Evolutionary conservation across 2,113 vertebrate genomes (phyloP).

Genomic region (Paramisgurnus dabryanus): DNA sequence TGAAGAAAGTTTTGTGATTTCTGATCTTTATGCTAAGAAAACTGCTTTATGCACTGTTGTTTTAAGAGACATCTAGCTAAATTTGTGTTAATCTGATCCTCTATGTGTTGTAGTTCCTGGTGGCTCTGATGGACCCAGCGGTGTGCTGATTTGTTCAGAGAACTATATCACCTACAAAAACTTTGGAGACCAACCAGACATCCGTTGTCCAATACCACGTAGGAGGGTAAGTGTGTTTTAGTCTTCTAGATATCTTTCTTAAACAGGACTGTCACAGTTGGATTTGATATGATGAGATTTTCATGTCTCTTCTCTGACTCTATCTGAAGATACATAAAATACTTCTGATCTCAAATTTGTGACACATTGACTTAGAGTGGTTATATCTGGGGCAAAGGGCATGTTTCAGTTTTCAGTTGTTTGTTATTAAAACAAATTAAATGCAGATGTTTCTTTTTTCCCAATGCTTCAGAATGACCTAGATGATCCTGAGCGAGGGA

Average conservation of each 20-base stretch:
- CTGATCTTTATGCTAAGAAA: constrained; percentile 19
- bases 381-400: not conserved
- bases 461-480: constrained; percentile 86
- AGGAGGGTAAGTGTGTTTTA: constrained; percentile 82
- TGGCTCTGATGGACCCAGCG: constrained; percentile 95
- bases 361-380: not conserved
- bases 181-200: constrained; percentile 97
- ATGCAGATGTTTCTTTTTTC: not conserved
- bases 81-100: not conserved
- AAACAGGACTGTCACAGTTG: not conserved
- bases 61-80: not conserved
- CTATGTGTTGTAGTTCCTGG: constrained; percentile 84
- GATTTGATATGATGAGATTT: constrained; percentile 54
- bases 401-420: not conserved
- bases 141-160: constrained; percentile 97
- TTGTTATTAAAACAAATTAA: constrained; percentile 2
- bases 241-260: not conserved
- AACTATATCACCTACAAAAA: constrained; percentile 99
- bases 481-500: constrained; percentile 96
- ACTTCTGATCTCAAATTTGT: constrained; percentile 66
- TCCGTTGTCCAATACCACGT: constrained; percentile 96
- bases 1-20: constrained; percentile 41
- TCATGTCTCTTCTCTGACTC: constrained; percentile 81
- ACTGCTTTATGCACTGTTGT: not conserved
- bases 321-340: constrained; percentile 64